These are phyloP conservation scores for Poeciliopsis turrubarensis DNA, from an alignment of 2,113 vertebrate genomes.

Conservation along the genomic window DNA sequence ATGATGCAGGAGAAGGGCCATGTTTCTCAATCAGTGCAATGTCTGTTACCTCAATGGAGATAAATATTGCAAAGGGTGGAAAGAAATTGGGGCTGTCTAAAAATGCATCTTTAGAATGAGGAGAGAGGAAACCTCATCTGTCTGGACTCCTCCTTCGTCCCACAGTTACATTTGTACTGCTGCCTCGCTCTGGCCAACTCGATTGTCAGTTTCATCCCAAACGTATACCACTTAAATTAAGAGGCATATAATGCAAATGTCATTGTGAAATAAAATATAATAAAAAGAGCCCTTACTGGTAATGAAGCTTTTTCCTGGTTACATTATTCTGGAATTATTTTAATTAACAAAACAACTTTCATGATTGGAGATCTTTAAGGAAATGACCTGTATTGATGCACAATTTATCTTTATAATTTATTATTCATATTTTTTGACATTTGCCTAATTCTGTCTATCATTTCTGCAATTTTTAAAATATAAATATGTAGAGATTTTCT, in stretches of 20 bases:
- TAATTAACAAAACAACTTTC: background rate
- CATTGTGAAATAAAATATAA: background rate
- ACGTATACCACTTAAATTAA: background rate
- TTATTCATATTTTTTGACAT: background rate
- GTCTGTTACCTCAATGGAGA: slow-evolving; percentile 74
- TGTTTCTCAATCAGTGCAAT: slow-evolving; percentile 78
- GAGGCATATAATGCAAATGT: background rate
- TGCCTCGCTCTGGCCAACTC: slow-evolving; percentile 64
- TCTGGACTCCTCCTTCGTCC: slow-evolving; percentile 41
- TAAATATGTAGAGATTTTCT: background rate
- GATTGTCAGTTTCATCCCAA: slow-evolving; percentile 13
- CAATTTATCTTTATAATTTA: background rate
- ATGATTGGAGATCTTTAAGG: background rate
- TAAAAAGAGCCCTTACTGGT: background rate
- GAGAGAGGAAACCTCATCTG: slow-evolving; percentile 36
- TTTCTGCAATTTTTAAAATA: background rate
- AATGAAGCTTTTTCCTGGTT: background rate
- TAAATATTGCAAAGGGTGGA: slow-evolving; percentile 56
- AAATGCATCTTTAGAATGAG: slow-evolving; percentile 22
- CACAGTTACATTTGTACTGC: slow-evolving; percentile 44
- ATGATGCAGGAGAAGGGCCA: slow-evolving; percentile 66
- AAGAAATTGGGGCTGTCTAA: slow-evolving; percentile 27
- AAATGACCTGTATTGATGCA: background rate
- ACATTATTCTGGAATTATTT: background rate
- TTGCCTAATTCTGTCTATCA: background rate